Evolutionary conservation across 2,888 invertebrate species (phyloP).

Genomic region (Trachelus tabidus): DNA sequence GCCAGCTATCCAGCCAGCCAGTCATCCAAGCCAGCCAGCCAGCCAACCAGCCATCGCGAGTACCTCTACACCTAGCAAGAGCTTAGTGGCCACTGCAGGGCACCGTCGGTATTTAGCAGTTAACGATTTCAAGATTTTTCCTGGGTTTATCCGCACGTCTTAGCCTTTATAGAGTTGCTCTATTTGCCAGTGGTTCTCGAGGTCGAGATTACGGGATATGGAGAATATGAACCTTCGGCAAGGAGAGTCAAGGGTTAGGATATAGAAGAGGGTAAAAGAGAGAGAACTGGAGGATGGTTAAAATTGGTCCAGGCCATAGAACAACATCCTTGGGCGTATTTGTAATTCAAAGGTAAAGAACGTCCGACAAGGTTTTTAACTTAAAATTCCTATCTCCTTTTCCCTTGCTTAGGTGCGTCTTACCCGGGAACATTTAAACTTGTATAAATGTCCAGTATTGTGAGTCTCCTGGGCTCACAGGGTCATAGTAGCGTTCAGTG

Average conservation of each 20-base stretch:
- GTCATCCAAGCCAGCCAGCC: no score
- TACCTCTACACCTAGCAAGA: neutral
- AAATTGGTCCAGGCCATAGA: neutral
- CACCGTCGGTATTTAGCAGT: slow-evolving; percentile 37
- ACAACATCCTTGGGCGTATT: slow-evolving; percentile 13
- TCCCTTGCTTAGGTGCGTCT: neutral
- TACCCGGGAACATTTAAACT: neutral
- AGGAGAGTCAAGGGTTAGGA: neutral
- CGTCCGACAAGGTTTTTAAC: slow-evolving; percentile 61
- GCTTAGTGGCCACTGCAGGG: slow-evolving; percentile 12
- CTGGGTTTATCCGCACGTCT: slow-evolving; percentile 39
- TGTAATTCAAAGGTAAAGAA: slow-evolving; percentile 38
- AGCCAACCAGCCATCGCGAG: neutral
- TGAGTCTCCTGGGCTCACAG: no score
- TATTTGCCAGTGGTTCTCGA: slow-evolving; percentile 46
- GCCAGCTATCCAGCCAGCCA: neutral
- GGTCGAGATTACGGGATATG: no score
- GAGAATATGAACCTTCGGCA: neutral
- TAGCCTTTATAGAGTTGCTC: slow-evolving; percentile 56
- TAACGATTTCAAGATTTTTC: slow-evolving; percentile 42
- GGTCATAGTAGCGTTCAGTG: no score
- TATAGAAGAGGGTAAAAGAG: neutral
- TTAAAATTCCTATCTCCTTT: slow-evolving; percentile 55
- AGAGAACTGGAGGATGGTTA: neutral
- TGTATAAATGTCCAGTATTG: neutral